Percentiles rank a stretch among this genome's conserved stretches.
These are phyloP conservation scores for Tupaia tana DNA, from an alignment of 2,113 vertebrate species.

Conservation along the genomic window DNA sequence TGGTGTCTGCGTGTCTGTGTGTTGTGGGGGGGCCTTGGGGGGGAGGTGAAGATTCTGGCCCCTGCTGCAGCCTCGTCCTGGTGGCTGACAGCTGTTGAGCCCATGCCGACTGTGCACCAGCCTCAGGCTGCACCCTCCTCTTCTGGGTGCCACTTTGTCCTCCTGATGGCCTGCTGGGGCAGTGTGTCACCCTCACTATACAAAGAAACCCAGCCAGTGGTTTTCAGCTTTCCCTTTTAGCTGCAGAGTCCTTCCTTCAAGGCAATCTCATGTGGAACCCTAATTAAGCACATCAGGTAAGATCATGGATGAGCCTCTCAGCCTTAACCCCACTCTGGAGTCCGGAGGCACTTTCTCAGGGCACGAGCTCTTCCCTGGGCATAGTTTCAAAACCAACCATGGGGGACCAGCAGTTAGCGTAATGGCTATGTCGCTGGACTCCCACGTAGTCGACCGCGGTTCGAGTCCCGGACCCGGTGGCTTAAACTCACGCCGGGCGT, in stretches of 20 bases:
- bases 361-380: background rate
- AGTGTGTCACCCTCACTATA: background rate
- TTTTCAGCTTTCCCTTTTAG: background rate
- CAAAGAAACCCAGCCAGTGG: background rate
- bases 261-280: background rate
- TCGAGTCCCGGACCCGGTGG: too few species aligned
- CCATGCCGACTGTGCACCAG: rapidly evolving
- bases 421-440: too few species aligned
- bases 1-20: too few species aligned
- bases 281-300: background rate
- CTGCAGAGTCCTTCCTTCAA: background rate
- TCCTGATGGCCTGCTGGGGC: background rate
- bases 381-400: background rate
- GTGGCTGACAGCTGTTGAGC: rapidly evolving
- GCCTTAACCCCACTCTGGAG: background rate
- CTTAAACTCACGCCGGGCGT: too few species aligned
- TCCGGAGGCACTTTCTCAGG: background rate
- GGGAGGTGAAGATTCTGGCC: too few species aligned
- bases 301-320: background rate
- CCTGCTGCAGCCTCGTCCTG: background rate
- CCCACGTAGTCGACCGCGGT: too few species aligned
- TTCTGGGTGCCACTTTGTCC: background rate
- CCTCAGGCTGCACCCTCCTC: background rate
- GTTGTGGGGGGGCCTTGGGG: rapidly evolving
- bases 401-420: too few species aligned